Evolutionary conservation across 1,140 invertebrate genomes (phyloP).

Genomic region (Battus philenor): DNA sequence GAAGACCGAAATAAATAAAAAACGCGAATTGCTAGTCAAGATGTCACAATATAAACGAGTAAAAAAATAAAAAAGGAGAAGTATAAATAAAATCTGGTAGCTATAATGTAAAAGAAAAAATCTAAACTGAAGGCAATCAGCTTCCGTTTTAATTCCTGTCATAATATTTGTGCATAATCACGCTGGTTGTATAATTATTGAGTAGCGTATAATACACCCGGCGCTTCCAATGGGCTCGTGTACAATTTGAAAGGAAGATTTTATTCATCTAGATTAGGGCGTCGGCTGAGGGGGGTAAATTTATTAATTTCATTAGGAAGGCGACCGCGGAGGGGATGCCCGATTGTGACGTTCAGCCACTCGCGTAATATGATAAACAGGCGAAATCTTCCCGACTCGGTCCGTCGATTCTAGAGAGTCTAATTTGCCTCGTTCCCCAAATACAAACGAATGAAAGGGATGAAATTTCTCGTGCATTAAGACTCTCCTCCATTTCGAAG

Average conservation of each 20-base stretch:
- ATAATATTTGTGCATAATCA: constrained; percentile 10
- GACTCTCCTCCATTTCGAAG: no score
- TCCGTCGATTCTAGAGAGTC: constrained; percentile 4
- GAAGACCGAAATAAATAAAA: no score
- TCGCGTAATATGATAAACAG: constrained; percentile 21
- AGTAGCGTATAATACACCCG: constrained; percentile 8
- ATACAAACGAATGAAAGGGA: constrained; percentile 9
- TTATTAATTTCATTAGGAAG: constrained; percentile 25
- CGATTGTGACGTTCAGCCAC: constrained; percentile 15
- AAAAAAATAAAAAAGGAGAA: no score
- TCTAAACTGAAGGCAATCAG: no score
- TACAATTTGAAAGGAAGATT: constrained; percentile 14
- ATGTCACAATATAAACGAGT: no score
- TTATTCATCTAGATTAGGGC: constrained; percentile 20
- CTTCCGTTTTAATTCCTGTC: no score
- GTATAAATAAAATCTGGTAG: no score
- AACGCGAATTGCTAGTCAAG: no score
- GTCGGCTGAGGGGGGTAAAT: constrained; percentile 3
- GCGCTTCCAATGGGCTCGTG: constrained; percentile 19
- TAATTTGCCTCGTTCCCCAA: neutral
- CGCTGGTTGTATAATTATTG: neutral
- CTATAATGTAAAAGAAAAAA: no score
- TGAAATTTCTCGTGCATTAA: neutral
- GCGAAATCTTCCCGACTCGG: constrained; percentile 1
- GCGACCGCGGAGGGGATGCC: constrained; percentile 10